Conservation (phyloP, 2,888 invertebrate genomes). For the Aphodius sticticus region DNA sequence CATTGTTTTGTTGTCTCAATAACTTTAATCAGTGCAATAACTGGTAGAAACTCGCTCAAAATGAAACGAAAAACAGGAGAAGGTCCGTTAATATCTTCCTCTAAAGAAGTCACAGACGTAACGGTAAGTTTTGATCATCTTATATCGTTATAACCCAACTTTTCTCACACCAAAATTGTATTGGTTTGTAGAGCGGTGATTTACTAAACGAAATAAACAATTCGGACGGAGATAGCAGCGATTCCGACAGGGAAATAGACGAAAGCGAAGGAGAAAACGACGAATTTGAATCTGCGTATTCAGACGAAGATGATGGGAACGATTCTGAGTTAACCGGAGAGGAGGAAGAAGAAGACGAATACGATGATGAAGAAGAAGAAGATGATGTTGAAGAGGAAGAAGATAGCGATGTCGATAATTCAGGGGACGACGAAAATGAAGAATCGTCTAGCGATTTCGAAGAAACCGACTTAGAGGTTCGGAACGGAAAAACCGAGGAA, state of each 20-base stretch:
- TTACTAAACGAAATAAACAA: slow-evolving; percentile 41
- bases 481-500: slow-evolving; percentile 31
- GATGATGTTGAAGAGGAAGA: slow-evolving; percentile 63
- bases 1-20: not conserved
- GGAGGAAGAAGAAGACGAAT: slow-evolving; percentile 43
- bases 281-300: slow-evolving; percentile 48
- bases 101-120: not conserved
- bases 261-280: slow-evolving; percentile 44
- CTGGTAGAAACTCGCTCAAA: not conserved
- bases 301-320: slow-evolving; percentile 46
- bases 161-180: not conserved
- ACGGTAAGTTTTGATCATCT: not conserved
- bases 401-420: slow-evolving; percentile 37
- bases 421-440: slow-evolving; percentile 29
- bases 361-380: slow-evolving; percentile 62
- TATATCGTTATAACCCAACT: not conserved
- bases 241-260: slow-evolving; percentile 61
- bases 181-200: slow-evolving; percentile 30
- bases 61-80: not conserved
- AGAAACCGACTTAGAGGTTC: slow-evolving; percentile 19
- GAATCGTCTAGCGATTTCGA: slow-evolving; percentile 29
- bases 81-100: not conserved
- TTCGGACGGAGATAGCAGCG: slow-evolving; percentile 60
- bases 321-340: slow-evolving; percentile 46
- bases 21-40: not conserved